phyloP scores from a whole-genome alignment of 2,113 vertebrate genomes.

The Sinocyclocheilus rhinocerous region DNA sequence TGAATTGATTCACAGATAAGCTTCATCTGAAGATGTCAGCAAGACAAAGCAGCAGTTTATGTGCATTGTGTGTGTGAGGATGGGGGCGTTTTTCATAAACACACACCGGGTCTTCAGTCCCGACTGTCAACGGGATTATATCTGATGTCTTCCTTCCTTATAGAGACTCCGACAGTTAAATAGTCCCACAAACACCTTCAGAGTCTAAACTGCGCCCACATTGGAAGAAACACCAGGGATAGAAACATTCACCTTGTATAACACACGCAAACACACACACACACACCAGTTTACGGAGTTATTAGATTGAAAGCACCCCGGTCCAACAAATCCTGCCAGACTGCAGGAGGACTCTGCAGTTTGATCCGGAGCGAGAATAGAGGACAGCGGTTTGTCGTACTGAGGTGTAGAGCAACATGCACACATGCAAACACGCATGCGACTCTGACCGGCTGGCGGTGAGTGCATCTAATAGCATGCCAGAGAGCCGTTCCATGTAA shows the following conservation, averaged over 20 bases:
- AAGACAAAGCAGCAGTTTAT: neutral
- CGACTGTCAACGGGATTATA: neutral
- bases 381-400: neutral
- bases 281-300: conserved; percentile 5
- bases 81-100: conserved; percentile 60
- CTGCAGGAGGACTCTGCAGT: neutral
- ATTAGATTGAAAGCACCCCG: conserved; percentile 27
- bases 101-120: neutral
- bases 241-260: conserved; percentile 20
- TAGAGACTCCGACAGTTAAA: neutral
- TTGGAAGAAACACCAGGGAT: neutral
- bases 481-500: neutral
- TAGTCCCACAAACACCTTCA: neutral
- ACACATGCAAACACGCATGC: neutral
- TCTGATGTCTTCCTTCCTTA: neutral
- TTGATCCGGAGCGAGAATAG: neutral
- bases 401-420: conserved; percentile 1
- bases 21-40: neutral
- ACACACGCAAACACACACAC: conserved; percentile 20
- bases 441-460: neutral
- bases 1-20: neutral
- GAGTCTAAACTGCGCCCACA: neutral
- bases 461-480: neutral
- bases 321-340: neutral
- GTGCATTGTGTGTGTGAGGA: neutral